Conservation (phyloP, 2,797 vertebrate genomes). For the Rhinoraja longicauda region DNA sequence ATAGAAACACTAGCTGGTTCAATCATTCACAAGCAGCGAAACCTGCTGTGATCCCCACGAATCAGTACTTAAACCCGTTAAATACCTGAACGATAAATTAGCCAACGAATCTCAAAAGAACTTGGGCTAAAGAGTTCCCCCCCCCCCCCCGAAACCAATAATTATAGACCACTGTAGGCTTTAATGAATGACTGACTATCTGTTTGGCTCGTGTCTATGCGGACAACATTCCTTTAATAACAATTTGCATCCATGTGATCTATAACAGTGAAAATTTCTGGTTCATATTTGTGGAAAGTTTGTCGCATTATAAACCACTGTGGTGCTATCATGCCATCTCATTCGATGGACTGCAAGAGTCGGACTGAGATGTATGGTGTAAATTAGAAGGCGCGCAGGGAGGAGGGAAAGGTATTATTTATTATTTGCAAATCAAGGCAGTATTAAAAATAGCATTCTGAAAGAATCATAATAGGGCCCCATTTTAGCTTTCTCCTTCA, state of each 20-base stretch:
- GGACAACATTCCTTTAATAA: background rate
- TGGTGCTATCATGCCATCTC: background rate
- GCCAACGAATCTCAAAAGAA: background rate
- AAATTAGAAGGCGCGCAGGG: background rate
- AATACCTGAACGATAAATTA: background rate
- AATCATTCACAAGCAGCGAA: background rate
- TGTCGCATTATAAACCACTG: background rate
- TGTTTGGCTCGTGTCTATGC: background rate
- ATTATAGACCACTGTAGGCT: slow-evolving; percentile 17
- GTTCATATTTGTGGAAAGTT: background rate
- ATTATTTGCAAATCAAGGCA: slow-evolving; percentile 16
- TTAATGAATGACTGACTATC: background rate
- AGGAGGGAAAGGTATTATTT: background rate
- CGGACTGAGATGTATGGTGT: background rate
- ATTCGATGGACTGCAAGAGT: background rate
- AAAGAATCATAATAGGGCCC: background rate
- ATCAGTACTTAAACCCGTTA: background rate
- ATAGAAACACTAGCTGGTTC: background rate
- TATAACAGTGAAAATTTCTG: background rate
- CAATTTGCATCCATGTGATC: background rate
- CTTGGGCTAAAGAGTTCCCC: too few species aligned
- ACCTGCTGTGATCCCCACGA: background rate
- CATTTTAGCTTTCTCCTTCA: background rate
- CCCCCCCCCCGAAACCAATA: background rate
- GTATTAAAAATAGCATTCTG: slow-evolving; percentile 25